These are phyloP conservation scores for Galemys pyrenaicus DNA, from an alignment of 2,113 vertebrate genomes.

Conservation along the genomic window DNA sequence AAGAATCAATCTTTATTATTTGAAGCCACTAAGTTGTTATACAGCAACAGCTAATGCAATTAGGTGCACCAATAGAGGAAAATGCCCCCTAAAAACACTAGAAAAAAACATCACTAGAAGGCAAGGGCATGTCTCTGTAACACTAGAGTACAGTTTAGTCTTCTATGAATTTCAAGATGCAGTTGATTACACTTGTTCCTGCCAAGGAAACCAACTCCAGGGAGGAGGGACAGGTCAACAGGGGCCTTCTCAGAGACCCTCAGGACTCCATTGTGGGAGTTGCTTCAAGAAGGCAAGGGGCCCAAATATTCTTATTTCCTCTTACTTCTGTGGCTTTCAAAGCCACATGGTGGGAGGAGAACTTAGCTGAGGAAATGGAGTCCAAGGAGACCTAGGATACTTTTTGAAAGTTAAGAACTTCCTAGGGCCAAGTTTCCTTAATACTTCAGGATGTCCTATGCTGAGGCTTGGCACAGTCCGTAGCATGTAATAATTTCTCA, in stretches of 20 bases:
- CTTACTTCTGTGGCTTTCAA: neutral
- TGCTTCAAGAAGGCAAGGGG: neutral
- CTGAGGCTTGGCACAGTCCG: neutral
- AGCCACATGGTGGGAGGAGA: neutral
- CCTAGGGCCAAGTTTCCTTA: neutral
- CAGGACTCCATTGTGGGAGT: neutral
- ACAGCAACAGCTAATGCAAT: too few species aligned
- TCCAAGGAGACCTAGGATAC: neutral
- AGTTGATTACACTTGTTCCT: too few species aligned
- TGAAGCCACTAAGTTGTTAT: neutral
- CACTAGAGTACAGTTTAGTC: neutral
- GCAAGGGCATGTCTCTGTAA: too few species aligned
- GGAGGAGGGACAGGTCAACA: neutral
- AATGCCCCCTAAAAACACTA: neutral
- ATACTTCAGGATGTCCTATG: neutral
- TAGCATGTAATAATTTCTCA: neutral
- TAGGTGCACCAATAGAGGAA: neutral
- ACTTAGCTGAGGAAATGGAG: neutral
- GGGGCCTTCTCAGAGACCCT: neutral
- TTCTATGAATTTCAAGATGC: neutral
- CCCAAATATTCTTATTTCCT: neutral
- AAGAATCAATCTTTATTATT: neutral
- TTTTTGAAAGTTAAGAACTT: neutral
- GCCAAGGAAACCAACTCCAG: neutral
- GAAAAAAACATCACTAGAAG: neutral